Conservation (phyloP, 2,888 invertebrate genomes). For the Dryocosmus kuriphilus region DNA sequence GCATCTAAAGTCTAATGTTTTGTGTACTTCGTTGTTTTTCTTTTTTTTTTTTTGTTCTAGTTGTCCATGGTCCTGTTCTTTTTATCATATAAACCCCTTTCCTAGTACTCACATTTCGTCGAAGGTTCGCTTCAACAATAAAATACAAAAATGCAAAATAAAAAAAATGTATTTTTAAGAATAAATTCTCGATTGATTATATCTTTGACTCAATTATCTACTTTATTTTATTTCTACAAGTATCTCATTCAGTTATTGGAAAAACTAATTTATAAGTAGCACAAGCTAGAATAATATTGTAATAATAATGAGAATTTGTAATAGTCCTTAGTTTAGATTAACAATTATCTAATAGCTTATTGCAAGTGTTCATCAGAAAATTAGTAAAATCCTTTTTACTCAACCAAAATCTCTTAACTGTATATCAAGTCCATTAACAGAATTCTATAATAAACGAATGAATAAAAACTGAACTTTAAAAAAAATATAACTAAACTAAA, state of each 20-base stretch:
- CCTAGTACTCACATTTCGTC: conserved; percentile 65
- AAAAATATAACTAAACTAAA: neutral
- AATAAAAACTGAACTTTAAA: neutral
- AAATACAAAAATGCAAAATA: conserved; percentile 28
- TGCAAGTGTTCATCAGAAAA: neutral
- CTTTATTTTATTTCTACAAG: neutral
- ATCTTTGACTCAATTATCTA: neutral
- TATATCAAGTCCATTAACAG: neutral
- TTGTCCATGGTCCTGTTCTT: conserved; percentile 59
- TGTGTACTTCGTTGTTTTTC: conserved; percentile 65
- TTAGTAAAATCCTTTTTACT: neutral
- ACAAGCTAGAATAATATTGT: neutral
- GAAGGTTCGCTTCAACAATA: conserved; percentile 53
- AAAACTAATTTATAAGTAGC: neutral
- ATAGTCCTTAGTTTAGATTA: neutral
- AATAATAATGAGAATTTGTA: neutral
- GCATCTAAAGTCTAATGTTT: conserved; percentile 61
- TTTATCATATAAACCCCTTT: conserved; percentile 64
- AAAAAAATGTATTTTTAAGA: neutral
- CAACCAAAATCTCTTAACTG: neutral
- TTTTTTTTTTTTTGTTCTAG: conserved; percentile 62
- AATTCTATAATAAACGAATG: neutral
- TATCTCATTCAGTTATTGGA: neutral
- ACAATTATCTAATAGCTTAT: neutral
- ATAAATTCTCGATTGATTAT: neutral